These are phyloP conservation scores for Tachuris rubrigastra DNA, from an alignment of 2,113 vertebrate species.

Conservation along the genomic window DNA sequence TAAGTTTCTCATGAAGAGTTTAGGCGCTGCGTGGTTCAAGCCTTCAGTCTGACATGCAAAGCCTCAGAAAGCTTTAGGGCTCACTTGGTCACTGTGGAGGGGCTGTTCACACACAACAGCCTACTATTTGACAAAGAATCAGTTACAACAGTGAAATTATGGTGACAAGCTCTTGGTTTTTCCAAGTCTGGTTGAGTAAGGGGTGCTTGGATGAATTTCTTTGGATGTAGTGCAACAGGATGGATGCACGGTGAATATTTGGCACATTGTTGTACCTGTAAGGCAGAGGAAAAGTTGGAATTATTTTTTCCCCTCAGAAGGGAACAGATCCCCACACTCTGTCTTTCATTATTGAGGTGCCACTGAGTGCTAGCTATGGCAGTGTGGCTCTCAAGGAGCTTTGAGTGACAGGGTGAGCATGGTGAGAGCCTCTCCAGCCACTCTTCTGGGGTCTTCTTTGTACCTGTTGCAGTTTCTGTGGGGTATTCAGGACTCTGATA, in stretches of 20 bases:
- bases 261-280: fast-evolving
- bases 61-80: neutral
- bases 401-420: neutral
- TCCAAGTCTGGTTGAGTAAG: neutral
- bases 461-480: neutral
- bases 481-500: neutral
- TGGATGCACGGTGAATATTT: neutral
- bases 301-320: neutral
- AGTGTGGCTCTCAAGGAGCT: neutral
- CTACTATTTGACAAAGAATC: neutral
- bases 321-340: neutral
- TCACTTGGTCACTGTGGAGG: neutral
- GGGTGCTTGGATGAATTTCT: neutral
- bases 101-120: neutral
- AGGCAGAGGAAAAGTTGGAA: neutral
- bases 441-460: neutral
- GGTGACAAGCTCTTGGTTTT: neutral
- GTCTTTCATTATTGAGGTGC: neutral
- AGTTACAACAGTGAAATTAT: neutral
- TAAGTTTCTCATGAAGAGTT: neutral
- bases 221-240: neutral
- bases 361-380: fast-evolving
- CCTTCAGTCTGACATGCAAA: neutral
- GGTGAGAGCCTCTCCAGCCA: neutral
- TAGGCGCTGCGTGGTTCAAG: neutral